Base-by-base conservation (phyloP, 1,140 invertebrate genomes). In the Meloidogyne hapla region DNA sequence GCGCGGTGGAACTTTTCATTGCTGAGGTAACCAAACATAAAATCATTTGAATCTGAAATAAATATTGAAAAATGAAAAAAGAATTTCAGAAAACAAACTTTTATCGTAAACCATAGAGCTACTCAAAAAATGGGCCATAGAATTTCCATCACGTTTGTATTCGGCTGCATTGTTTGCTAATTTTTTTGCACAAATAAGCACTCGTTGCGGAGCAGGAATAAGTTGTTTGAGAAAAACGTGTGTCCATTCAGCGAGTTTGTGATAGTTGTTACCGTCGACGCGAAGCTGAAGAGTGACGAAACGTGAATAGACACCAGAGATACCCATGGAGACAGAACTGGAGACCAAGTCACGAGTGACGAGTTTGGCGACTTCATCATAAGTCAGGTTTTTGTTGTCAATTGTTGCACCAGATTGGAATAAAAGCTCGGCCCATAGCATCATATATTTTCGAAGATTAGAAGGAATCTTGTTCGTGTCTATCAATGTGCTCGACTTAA, bases 381-480 rank as follows among this genome's bases (percentile, higher is more conserved):
- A 80, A 25, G 23, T 69, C 13, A 83, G 21, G 23, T 26, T 33
- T 64, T 77, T 4, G 10, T 78, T 79, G n/a, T 81, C 69, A 5
- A 81, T 48, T 18, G 81, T 66, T 12, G 80, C 81, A 2, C 74
- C 83, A 9, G 80, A 81, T 56, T 83, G 79, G 48, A 83, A 83
- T 38, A 81, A 48, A 8, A 81, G 67, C 15, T 83, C 81, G 9
- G 64, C 33, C 71, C 83, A 83, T 15, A 81, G 18, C 68, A 81
- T 81, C 78, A 80, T n/a, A 65, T 75, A 81, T 4, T 83, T 56
- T 2, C 80, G 81, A 21, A 80, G 67, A 21, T 79, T 40, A 12
- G 38, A 21, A 21, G 80, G 80, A 6, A 81, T 45, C 0, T 75
- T 69, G 15, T 68, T 56, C 12, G 64, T 48, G 45, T 81, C 80